Evolutionary conservation across 2,113 vertebrate genomes (phyloP).

Genomic region (Petromus typicus): DNA sequence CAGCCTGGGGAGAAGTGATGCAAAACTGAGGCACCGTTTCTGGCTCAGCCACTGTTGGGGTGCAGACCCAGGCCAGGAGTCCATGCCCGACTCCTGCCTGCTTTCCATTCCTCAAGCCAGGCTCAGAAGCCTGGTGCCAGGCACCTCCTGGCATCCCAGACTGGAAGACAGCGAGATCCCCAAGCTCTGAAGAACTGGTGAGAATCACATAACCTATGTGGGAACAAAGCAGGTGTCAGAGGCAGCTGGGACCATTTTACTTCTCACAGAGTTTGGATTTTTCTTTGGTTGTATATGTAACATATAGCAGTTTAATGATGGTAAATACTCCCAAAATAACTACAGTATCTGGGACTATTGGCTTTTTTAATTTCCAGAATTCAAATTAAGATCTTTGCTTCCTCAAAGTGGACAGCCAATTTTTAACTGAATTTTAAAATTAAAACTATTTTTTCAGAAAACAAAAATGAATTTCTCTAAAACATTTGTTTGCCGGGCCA

Average conservation of each 20-base stretch:
- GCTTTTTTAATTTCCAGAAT: background rate
- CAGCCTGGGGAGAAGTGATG: background rate
- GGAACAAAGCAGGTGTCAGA: background rate
- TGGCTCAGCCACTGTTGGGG: rapidly evolving
- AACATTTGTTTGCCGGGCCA: no score
- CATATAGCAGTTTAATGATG: background rate
- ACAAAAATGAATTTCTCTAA: background rate
- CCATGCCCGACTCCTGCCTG: background rate
- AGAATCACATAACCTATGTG: rapidly evolving
- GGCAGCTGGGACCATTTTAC: no score
- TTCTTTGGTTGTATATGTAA: background rate
- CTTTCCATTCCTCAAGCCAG: background rate
- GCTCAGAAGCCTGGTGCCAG: background rate
- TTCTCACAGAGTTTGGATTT: background rate
- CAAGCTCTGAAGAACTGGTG: background rate
- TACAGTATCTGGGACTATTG: background rate
- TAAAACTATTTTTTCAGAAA: constrained; percentile 6
- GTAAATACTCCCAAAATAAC: background rate
- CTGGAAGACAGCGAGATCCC: background rate
- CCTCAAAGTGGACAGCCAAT: background rate
- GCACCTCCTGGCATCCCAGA: background rate
- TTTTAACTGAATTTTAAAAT: background rate
- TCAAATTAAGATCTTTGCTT: background rate
- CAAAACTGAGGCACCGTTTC: background rate
- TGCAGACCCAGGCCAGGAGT: background rate